phyloP scores from a whole-genome alignment of 2,888 invertebrate species.

The Trachelus troglodyta region DNA sequence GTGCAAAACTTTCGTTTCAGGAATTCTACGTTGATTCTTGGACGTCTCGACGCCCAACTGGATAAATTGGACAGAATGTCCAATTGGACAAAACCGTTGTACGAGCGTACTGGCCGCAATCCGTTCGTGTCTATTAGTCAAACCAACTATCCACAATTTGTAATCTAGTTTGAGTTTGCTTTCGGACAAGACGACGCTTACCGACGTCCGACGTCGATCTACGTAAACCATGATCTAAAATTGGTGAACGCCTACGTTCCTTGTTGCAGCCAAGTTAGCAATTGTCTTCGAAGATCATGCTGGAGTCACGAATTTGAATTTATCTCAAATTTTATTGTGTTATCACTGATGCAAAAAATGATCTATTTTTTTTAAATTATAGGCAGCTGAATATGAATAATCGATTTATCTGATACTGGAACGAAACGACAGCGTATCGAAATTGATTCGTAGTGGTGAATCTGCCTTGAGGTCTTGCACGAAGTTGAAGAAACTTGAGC shows the following conservation, averaged over 20 bases:
- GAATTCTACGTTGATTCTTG: neutral
- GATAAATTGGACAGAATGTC: neutral
- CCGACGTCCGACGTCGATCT: conserved; percentile 10
- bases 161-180: conserved; percentile 57
- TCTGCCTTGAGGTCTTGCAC: neutral
- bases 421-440: neutral
- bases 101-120: conserved; percentile 26
- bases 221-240: neutral
- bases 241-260: neutral
- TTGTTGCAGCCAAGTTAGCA: conserved; percentile 30
- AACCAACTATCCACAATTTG: conserved; percentile 50
- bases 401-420: neutral
- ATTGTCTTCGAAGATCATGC: conserved; percentile 9
- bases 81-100: neutral
- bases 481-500: neutral
- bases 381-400: neutral
- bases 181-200: conserved; percentile 37
- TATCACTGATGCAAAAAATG: neutral
- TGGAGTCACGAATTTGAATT: neutral
- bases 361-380: neutral
- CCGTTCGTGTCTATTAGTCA: conserved; percentile 44
- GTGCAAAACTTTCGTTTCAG: neutral
- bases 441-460: neutral
- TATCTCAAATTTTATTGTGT: neutral
- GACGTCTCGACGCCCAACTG: neutral